Base-by-base conservation (phyloP, 2,888 invertebrate species). In the Lasioglossum vierecki region DNA sequence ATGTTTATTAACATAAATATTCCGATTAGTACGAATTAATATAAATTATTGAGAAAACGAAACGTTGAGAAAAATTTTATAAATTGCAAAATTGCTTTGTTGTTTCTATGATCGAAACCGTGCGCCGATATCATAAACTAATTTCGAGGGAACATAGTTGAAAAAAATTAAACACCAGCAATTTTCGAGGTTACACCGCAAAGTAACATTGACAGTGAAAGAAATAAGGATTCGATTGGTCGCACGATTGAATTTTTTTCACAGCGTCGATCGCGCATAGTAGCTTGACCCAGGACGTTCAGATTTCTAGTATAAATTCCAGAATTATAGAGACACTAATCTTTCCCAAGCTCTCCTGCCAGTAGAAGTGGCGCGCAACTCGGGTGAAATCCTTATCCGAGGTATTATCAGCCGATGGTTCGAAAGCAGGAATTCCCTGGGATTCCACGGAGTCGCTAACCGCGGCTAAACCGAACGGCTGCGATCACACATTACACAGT, bases 401-500 rank as follows among this genome's bases (percentile, higher is more conserved):
- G 63, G 84, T 73, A 81, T 82, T 88, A 88, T 89, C 88, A 72
- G 78, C 71, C 60, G 35, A 60, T n/a, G 46, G 46, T 75, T 77
- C 26, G 80, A 77, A 76, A 63, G 57, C 68, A 41, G 84, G 83
- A 83, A 88, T 87, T 76, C 80, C 66, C 35, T 66, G 70, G 72
- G 70, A 87, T 89, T 79, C 80, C 82, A 60, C n/a, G 78, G 71
- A 76, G 72, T 78, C 46, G 76, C 57, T 46, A 75, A 63, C 63
- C 80, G 75, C 78, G 72, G 39, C 78, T 35, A 79, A 80, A 81
- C 68, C 79, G 76, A 81, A 79, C 82, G 60, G 87, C 83, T 80
- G 76, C 87, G 79, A 86, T 85, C 85, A 72, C 87, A 66, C 82
- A 76, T 87, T 87, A 83, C 71, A 72, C 79, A 63, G 44, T 18